phyloP scores from a whole-genome alignment of 1,140 invertebrate genomes.

The Agraylea sexmaculata region DNA sequence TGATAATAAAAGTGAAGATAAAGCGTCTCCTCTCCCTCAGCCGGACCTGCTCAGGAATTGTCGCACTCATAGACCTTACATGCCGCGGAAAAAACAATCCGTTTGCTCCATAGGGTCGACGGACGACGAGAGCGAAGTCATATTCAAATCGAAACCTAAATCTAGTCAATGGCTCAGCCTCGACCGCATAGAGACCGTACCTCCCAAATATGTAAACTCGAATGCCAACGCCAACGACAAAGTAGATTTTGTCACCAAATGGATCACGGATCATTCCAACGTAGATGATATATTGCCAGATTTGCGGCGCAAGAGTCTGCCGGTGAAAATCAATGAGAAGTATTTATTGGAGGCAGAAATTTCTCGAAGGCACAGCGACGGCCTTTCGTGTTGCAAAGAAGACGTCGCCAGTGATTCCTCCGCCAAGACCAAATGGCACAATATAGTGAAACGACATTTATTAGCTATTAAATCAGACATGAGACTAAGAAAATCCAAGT shows the following conservation, averaged over 20 bases:
- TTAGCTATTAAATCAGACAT: constrained; percentile 41
- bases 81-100: constrained; percentile 37
- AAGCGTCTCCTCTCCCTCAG: constrained; percentile 2
- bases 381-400: constrained; percentile 42
- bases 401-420: constrained; percentile 38
- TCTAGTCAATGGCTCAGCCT: constrained; percentile 42
- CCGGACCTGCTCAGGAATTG: constrained; percentile 22
- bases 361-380: constrained; percentile 42
- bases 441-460: constrained; percentile 43
- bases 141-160: constrained; percentile 42
- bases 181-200: constrained; percentile 36
- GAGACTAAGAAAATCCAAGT: constrained; percentile 41
- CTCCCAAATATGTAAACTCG: constrained; percentile 36
- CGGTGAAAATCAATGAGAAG: constrained; percentile 36
- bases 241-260: constrained; percentile 40
- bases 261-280: constrained; percentile 38
- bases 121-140: constrained; percentile 36
- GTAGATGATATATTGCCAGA: constrained; percentile 33
- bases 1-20: constrained; percentile 6
- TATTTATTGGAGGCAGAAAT: constrained; percentile 37
- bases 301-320: constrained; percentile 36
- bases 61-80: constrained; percentile 27
- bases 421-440: constrained; percentile 42
- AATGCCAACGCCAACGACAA: constrained; percentile 39
- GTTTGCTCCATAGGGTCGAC: constrained; percentile 40